phyloP scores from a whole-genome alignment of 2,113 vertebrate genomes.

The Hemibagrus wyckioides region DNA sequence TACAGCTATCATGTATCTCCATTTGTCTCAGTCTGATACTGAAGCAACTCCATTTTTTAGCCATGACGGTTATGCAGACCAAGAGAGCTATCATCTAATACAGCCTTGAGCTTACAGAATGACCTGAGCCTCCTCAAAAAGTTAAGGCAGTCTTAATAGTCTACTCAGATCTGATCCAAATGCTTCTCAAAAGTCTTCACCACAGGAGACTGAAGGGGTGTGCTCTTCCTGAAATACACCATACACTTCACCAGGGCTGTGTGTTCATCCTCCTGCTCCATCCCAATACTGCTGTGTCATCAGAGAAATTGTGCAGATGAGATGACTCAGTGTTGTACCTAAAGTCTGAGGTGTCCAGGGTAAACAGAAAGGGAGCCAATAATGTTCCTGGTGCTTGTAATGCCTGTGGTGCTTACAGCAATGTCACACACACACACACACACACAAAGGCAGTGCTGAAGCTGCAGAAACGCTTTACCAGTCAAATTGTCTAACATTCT shows the following conservation, averaged over 20 bases:
- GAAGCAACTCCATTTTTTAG: neutral
- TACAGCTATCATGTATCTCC: neutral
- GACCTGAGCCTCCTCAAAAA: neutral
- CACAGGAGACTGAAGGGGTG: neutral
- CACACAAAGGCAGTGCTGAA: neutral
- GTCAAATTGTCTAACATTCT: neutral
- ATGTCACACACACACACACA: neutral
- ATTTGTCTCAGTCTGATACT: neutral
- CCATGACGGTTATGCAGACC: neutral
- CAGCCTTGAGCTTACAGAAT: neutral
- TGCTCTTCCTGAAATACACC: neutral
- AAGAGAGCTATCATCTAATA: neutral
- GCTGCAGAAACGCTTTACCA: neutral
- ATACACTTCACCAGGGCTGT: neutral
- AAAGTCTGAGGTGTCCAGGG: neutral
- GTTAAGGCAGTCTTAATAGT: neutral
- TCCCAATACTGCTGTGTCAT: neutral
- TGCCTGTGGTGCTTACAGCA: neutral
- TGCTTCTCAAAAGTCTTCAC: neutral
- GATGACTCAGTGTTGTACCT: slow-evolving; percentile 6
- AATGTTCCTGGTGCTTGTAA: neutral
- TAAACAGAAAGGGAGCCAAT: neutral
- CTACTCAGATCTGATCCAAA: neutral
- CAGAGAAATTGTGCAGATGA: neutral
- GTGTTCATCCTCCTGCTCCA: neutral